Evolutionary conservation across 2,113 vertebrate genomes (phyloP).

Genomic region (Paedocypris sp.): DNA sequence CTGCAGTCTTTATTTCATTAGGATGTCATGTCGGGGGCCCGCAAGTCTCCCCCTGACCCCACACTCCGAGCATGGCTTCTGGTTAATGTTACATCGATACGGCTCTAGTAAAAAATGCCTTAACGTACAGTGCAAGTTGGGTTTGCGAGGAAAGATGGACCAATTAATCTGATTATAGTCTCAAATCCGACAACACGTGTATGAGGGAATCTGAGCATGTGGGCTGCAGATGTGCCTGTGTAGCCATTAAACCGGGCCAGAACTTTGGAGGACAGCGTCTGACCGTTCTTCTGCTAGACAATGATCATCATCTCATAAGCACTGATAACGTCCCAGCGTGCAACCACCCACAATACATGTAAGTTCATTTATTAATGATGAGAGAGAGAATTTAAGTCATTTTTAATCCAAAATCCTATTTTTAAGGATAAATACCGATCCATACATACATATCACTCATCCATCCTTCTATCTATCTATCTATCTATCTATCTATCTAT

Average conservation of each 20-base stretch:
- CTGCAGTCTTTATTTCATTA: conserved; percentile 44
- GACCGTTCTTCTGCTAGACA: conserved; percentile 18
- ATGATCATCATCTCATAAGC: conserved; percentile 3
- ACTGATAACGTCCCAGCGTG: too few species aligned
- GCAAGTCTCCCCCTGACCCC: conserved; percentile 38
- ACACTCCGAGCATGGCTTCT: conserved; percentile 51
- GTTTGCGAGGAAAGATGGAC: conserved; percentile 64
- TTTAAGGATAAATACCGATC: too few species aligned
- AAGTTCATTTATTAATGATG: too few species aligned
- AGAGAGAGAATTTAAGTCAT: too few species aligned
- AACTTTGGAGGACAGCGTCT: conserved; percentile 21
- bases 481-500: too few species aligned
- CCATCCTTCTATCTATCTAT: too few species aligned
- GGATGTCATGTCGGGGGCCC: conserved; percentile 38
- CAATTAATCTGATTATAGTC: conserved; percentile 89
- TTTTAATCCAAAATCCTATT: too few species aligned
- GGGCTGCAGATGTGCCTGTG: conserved; percentile 76
- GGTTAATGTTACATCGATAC: conserved; percentile 53
- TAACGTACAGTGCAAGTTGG: conserved; percentile 42
- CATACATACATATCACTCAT: too few species aligned
- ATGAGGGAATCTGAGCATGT: conserved; percentile 70
- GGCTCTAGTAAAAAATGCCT: conserved; percentile 46
- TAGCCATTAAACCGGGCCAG: conserved; percentile 17
- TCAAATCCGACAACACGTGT: conserved; percentile 79
- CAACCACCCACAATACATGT: too few species aligned